Evolutionary conservation across 1,140 invertebrate genomes (phyloP).

Genomic region (Micrasema longulum): DNA sequence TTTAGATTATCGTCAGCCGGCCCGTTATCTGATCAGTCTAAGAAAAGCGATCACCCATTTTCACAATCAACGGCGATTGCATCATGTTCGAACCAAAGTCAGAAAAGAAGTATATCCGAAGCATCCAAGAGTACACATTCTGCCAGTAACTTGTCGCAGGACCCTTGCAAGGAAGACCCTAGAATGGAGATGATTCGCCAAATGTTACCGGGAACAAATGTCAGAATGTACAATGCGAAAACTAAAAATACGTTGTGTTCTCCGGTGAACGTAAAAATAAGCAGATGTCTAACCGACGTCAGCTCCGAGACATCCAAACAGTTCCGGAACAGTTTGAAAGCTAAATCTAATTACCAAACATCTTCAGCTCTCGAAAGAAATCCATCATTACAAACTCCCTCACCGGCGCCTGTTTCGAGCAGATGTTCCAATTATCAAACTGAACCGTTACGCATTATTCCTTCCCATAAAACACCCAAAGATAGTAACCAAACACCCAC

Average conservation of each 20-base stretch:
- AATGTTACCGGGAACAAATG: constrained; percentile 2
- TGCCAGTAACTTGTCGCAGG: too few relatives aligned
- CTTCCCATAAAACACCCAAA: background rate
- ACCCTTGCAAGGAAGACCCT: background rate
- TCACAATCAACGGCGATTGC: too few relatives aligned
- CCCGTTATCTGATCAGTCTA: too few relatives aligned
- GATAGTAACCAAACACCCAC: background rate
- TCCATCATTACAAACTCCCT: background rate
- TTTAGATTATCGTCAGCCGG: too few relatives aligned
- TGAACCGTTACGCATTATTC: background rate
- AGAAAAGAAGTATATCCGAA: too few relatives aligned
- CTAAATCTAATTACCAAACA: background rate
- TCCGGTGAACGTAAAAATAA: background rate
- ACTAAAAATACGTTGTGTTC: background rate
- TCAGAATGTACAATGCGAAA: background rate
- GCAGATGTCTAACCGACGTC: background rate
- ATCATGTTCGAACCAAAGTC: too few relatives aligned
- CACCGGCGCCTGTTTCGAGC: background rate
- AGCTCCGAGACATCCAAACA: background rate
- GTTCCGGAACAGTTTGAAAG: background rate
- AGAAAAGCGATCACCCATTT: too few relatives aligned
- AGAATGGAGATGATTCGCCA: constrained; percentile 10
- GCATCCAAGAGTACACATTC: too few relatives aligned
- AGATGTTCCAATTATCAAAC: constrained; percentile 4
- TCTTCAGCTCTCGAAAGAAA: too few relatives aligned